phyloP scores from a whole-genome alignment of 2,797 vertebrate genomes.

The Thamnophis elegans region DNA sequence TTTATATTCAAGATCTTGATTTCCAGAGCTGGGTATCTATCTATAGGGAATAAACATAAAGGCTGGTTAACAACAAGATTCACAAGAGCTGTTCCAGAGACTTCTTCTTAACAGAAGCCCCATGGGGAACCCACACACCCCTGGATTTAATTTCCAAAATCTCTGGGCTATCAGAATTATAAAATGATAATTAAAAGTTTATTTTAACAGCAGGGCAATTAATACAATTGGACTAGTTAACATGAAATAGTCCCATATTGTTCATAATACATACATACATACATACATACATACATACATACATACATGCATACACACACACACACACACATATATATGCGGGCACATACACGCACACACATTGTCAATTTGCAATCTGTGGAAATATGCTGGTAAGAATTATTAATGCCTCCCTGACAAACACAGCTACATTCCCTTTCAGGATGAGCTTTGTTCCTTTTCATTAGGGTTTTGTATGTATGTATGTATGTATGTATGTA shows the following conservation, averaged over 20 bases:
- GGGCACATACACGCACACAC: rapidly evolving
- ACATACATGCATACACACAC: no score
- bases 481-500: no score
- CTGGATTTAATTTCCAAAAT: constrained; percentile 1
- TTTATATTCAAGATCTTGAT: constrained; percentile 19
- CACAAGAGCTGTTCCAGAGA: not conserved
- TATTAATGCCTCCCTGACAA: not conserved
- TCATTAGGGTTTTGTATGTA: no score
- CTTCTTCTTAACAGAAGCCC: not conserved
- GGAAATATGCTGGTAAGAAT: not conserved
- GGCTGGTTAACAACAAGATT: constrained; percentile 9
- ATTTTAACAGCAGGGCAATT: not conserved
- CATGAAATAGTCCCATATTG: not conserved
- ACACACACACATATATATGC: rapidly evolving
- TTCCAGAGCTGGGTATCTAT: constrained; percentile 14
- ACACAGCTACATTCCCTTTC: not conserved
- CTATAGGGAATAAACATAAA: constrained; percentile 29
- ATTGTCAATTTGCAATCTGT: not conserved
- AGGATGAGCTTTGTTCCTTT: not conserved
- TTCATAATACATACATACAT: not conserved
- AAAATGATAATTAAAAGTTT: constrained; percentile 6
- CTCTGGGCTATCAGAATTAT: not conserved
- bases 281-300: no score
- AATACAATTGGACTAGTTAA: not conserved
- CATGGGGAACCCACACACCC: not conserved